phyloP scores from a whole-genome alignment of 2,797 vertebrate genomes.

The Ispidina picta region DNA sequence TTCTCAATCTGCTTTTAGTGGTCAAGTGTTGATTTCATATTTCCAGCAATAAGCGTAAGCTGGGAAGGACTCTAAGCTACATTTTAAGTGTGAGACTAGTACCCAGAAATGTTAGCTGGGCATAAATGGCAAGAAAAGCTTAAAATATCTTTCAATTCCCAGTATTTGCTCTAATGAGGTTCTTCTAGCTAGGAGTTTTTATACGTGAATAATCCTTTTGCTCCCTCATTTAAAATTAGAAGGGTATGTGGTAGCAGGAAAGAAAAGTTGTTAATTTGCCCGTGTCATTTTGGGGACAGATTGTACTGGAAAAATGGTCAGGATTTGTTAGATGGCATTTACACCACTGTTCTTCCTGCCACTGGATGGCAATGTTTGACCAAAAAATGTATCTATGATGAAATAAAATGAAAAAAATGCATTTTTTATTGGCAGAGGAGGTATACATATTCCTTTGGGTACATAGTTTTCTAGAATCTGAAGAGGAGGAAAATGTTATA shows the following conservation, averaged over 20 bases:
- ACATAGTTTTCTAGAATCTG: background rate
- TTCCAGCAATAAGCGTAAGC: background rate
- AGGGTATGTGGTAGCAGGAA: background rate
- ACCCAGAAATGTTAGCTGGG: background rate
- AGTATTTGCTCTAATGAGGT: background rate
- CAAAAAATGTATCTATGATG: background rate
- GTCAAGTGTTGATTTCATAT: accelerated
- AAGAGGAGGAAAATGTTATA: background rate
- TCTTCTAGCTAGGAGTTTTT: background rate
- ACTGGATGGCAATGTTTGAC: constrained; percentile 60
- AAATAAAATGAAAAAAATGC: background rate
- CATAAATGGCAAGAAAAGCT: background rate
- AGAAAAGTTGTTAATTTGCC: background rate
- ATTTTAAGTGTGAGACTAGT: background rate
- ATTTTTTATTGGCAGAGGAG: background rate
- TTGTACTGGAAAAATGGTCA: background rate
- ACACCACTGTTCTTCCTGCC: background rate
- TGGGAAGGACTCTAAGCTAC: background rate
- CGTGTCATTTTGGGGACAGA: background rate
- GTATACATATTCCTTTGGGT: background rate
- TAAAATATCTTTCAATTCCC: background rate
- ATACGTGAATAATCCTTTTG: background rate
- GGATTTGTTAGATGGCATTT: background rate
- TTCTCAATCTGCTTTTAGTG: background rate
- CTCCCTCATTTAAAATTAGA: background rate